These are phyloP conservation scores for Sorex fumeus DNA, from an alignment of 2,113 vertebrate genomes.

Conservation along the genomic window DNA sequence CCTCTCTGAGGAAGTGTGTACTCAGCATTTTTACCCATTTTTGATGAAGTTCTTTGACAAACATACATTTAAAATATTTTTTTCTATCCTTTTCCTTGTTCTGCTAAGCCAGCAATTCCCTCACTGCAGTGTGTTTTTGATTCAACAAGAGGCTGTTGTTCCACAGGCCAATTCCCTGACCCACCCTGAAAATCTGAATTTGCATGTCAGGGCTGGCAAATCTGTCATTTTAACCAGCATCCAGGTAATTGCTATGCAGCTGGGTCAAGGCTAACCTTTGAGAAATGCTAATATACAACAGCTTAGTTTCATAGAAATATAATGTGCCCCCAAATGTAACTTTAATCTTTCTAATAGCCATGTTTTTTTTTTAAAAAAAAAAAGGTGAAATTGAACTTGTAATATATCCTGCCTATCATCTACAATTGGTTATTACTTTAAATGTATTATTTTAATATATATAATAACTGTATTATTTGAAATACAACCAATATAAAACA, in stretches of 20 bases:
- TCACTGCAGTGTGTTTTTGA: neutral
- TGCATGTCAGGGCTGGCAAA: neutral
- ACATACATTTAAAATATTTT: neutral
- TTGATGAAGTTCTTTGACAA: no score
- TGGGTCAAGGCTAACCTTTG: neutral
- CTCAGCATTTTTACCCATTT: no score
- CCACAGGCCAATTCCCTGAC: neutral
- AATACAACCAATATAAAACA: no score
- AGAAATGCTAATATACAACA: neutral
- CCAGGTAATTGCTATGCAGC: neutral
- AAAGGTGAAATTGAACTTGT: constrained; percentile 13
- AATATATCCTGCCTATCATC: neutral
- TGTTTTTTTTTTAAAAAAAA: constrained; percentile 37
- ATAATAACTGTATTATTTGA: no score
- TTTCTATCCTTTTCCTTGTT: neutral
- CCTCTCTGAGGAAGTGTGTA: no score
- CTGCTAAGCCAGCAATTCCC: neutral
- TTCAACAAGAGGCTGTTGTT: neutral
- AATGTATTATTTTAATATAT: constrained; percentile 18
- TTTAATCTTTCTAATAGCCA: constrained; percentile 16
- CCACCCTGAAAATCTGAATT: neutral
- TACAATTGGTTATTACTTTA: neutral
- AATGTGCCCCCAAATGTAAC: neutral
- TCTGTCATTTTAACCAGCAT: neutral
- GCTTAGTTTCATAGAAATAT: neutral